Conservation (phyloP, 2,797 vertebrate species). For the Oreochromis mossambicus region DNA sequence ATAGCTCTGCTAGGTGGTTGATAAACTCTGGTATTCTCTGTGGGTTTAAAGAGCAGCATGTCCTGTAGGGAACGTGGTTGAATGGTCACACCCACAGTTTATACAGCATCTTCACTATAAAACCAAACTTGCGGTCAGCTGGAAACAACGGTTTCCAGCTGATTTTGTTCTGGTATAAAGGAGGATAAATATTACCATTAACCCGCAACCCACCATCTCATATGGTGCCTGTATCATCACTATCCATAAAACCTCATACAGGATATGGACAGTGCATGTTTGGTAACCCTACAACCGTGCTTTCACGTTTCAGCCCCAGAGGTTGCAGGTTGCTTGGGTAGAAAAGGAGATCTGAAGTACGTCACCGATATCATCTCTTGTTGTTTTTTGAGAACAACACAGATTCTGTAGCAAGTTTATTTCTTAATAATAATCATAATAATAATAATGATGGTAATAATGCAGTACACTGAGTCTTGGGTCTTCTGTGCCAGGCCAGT, state of each 20-base stretch:
- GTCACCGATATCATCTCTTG: not conserved
- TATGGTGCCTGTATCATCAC: not conserved
- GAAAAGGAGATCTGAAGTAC: not conserved
- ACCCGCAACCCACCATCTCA: not conserved
- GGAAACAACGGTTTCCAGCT: not conserved
- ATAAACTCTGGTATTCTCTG: not conserved
- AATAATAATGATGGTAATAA: no score
- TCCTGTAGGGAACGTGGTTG: not conserved
- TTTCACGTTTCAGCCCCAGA: not conserved
- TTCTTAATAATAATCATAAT: not conserved
- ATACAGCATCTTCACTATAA: not conserved
- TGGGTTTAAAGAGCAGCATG: not conserved
- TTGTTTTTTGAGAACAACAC: not conserved
- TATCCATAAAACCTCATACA: not conserved
- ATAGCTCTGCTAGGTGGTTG: not conserved
- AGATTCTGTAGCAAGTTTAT: not conserved
- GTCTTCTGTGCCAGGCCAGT: not conserved
- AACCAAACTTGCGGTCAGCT: not conserved
- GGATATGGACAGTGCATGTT: not conserved
- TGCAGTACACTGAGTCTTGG: not conserved
- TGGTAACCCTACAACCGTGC: not conserved
- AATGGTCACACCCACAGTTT: not conserved
- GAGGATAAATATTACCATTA: not conserved
- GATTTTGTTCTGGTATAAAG: not conserved
- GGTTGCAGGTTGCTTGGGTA: not conserved